Percentiles rank a stretch among this genome's conserved stretches.
phyloP scores from a whole-genome alignment of 2,797 vertebrate species.

The Neomorphus geoffroyi region DNA sequence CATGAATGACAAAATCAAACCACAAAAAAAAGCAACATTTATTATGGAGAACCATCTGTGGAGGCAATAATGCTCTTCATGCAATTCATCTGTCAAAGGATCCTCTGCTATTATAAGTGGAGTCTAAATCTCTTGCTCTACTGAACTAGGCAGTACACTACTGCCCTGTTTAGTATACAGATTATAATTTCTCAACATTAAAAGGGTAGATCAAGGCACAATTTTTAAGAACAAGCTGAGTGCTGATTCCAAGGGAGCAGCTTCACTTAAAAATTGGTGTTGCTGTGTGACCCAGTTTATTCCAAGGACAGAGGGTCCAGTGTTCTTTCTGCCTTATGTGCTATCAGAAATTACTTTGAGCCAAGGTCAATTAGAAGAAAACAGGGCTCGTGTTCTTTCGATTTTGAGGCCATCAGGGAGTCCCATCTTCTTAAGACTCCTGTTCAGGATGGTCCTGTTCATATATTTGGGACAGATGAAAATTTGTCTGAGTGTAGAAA shows the following conservation, averaged over 20 bases:
- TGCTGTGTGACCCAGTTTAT: not conserved
- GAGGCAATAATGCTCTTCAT: not conserved
- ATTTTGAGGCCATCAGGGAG: not conserved
- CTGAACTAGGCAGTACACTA: not conserved
- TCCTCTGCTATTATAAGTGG: not conserved
- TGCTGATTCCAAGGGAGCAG: not conserved
- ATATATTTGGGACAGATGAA: not conserved
- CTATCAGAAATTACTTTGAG: not conserved
- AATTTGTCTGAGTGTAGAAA: not conserved
- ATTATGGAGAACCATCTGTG: not conserved
- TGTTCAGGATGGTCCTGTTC: not conserved
- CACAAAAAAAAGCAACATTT: not conserved
- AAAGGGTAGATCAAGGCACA: not conserved
- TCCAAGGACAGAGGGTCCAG: not conserved
- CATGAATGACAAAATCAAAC: conserved; percentile 8
- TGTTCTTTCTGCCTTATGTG: not conserved
- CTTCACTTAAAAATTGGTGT: conserved; percentile 10
- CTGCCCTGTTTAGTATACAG: not conserved
- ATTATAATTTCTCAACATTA: not conserved
- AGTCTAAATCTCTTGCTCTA: not conserved
- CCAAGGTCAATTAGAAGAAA: not conserved
- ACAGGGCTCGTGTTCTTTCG: not conserved
- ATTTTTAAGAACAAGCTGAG: not conserved
- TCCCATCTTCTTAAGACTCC: not conserved
- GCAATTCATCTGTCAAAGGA: not conserved